These are phyloP conservation scores for Cladorhizidae sp. DNA, from an alignment of 37 sponge, comb jelly and placozoan species.

Conservation along the genomic window DNA sequence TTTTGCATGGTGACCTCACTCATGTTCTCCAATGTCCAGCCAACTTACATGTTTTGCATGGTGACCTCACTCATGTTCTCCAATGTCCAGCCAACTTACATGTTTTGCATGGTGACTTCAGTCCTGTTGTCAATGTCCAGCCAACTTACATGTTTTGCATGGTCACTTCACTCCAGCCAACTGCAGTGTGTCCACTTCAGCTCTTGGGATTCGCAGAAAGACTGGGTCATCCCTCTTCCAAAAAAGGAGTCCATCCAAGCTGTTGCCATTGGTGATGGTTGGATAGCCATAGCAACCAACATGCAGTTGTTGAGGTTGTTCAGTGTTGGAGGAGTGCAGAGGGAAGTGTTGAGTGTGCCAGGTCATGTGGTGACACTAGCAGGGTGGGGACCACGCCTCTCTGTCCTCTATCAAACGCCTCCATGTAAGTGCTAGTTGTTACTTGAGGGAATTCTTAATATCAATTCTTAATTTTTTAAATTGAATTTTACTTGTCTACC, in stretches of 20 bases:
- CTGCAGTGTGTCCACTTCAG: constrained; percentile 72
- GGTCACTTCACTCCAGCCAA: too few species aligned
- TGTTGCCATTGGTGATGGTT: constrained; percentile 55
- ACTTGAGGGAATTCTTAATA: too few species aligned
- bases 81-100: too few species aligned
- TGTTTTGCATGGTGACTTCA: too few species aligned
- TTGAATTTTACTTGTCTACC: too few species aligned
- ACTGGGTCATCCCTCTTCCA: constrained; percentile 71
- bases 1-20: too few species aligned
- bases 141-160: too few species aligned
- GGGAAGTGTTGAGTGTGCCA: constrained; percentile 58
- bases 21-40: too few species aligned
- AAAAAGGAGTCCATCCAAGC: constrained; percentile 41
- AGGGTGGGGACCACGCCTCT: constrained; percentile 44
- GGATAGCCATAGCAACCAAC: constrained; percentile 82
- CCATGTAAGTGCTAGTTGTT: constrained; percentile 34
- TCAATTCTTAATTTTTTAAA: too few species aligned
- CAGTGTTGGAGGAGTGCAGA: constrained; percentile 75
- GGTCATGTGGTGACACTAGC: constrained; percentile 63
- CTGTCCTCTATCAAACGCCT: constrained; percentile 56
- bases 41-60: too few species aligned
- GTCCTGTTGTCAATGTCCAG: too few species aligned
- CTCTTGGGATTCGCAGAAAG: constrained; percentile 63
- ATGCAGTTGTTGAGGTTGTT: constrained; percentile 54
- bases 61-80: too few species aligned